Evolutionary conservation across 2,797 vertebrate genomes (phyloP).

Genomic region (Pangasius macronema): DNA sequence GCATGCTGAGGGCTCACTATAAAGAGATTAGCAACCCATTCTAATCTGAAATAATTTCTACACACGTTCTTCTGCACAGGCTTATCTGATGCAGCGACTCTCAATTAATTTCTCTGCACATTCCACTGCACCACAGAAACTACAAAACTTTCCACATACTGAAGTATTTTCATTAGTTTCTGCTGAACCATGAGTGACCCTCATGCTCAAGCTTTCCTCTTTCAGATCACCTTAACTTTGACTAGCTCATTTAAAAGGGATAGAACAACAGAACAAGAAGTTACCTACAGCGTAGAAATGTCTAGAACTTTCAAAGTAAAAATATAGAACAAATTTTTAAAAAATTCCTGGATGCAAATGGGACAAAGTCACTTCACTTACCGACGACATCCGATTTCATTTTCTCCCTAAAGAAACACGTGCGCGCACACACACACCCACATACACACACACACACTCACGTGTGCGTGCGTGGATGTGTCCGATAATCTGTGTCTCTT

Average conservation of each 20-base stretch:
- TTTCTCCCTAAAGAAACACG: conserved; percentile 71
- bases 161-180: not conserved
- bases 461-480: not conserved
- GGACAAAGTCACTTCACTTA: conserved; percentile 66
- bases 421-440: not conserved
- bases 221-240: not conserved
- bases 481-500: conserved; percentile 50
- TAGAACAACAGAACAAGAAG: not conserved
- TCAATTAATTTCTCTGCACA: conserved; percentile 75
- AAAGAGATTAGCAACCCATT: conserved; percentile 89
- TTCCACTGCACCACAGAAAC: conserved; percentile 15
- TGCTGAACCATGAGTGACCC: not conserved
- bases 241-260: not conserved
- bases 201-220: not conserved
- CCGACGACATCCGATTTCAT: conserved; percentile 80
- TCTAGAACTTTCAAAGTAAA: not conserved
- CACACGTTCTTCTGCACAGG: conserved; percentile 74
- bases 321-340: not conserved
- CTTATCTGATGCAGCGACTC: conserved; percentile 84
- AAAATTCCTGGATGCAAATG: not conserved
- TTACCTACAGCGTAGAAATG: not conserved
- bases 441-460: conserved; percentile 45
- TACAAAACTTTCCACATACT: not conserved
- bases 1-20: conserved; percentile 87
- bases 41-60: conserved; percentile 93